Evolutionary conservation across 1,140 invertebrate species (phyloP).

Genomic region (Dendroctonus valens): DNA sequence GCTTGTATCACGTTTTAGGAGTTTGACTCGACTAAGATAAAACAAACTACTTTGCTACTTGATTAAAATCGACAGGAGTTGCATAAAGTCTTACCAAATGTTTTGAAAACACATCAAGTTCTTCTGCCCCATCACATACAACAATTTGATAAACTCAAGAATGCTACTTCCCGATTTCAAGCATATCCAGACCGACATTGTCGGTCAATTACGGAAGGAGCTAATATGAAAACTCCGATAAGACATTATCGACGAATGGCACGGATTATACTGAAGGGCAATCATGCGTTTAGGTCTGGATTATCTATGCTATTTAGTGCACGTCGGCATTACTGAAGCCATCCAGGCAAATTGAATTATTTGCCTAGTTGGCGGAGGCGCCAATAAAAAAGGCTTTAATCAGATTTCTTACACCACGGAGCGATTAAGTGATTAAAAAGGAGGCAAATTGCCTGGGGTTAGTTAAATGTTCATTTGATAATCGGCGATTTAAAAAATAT

Average conservation of each 20-base stretch:
- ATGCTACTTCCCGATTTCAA: not conserved
- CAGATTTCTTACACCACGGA: too few relatives aligned
- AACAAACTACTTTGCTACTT: not conserved
- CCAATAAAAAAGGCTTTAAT: too few relatives aligned
- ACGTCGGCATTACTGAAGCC: constrained; percentile 7
- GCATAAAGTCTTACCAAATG: constrained; percentile 1
- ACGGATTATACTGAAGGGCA: constrained; percentile 7
- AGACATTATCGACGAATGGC: not conserved
- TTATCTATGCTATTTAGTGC: constrained; percentile 6
- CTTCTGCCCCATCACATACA: constrained; percentile 17
- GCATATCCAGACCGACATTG: not conserved
- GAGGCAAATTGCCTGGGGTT: too few relatives aligned
- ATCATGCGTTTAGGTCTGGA: constrained; percentile 1
- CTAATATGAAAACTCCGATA: too few relatives aligned
- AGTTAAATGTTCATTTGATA: too few relatives aligned
- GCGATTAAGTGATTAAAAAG: too few relatives aligned
- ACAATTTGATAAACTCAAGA: too few relatives aligned
- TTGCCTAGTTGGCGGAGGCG: not conserved
- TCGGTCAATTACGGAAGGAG: too few relatives aligned
- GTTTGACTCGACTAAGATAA: not conserved
- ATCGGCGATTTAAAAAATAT: too few relatives aligned
- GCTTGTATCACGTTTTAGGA: too few relatives aligned
- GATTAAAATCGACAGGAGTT: too few relatives aligned
- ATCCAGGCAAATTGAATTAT: constrained; percentile 21
- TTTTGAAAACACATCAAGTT: constrained; percentile 8